These are phyloP conservation scores for Tribolium castaneum DNA, from an alignment of 1,140 invertebrate genomes.

Conservation along the genomic window DNA sequence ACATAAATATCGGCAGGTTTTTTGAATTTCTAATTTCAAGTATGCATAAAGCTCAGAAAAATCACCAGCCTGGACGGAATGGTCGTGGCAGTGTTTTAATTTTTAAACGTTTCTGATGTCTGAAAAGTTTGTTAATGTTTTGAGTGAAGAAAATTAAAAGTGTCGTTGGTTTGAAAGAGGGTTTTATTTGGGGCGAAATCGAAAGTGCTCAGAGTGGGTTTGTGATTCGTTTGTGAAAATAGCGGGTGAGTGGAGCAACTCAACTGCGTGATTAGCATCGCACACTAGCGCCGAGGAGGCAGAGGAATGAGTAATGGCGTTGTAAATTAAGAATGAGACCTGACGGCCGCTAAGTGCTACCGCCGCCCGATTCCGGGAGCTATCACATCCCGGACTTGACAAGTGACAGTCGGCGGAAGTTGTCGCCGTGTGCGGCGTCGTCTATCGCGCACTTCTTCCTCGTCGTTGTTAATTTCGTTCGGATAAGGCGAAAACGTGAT, in stretches of 20 bases:
- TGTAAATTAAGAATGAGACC: constrained; percentile 56
- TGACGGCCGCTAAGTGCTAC: constrained; percentile 53
- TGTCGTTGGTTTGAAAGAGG: background rate
- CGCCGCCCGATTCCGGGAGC: constrained; percentile 46
- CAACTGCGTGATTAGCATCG: constrained; percentile 48
- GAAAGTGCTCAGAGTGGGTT: constrained; percentile 32
- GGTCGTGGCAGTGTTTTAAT: no score
- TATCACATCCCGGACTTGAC: constrained; percentile 51
- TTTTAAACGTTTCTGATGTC: no score
- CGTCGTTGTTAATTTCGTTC: background rate
- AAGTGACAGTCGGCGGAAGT: constrained; percentile 52
- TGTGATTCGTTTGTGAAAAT: constrained; percentile 26
- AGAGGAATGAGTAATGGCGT: constrained; percentile 53
- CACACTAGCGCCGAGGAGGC: background rate
- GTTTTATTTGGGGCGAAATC: background rate
- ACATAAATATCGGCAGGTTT: no score
- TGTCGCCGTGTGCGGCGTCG: constrained; percentile 30
- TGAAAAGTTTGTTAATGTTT: no score
- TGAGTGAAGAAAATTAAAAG: background rate
- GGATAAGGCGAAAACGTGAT: background rate
- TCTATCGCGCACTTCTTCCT: background rate
- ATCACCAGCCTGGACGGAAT: no score
- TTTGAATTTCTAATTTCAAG: no score
- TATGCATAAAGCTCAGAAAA: no score
- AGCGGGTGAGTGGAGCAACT: constrained; percentile 21